Conservation (phyloP, 2,113 vertebrate species). For the Chlorodrepanis virens region DNA sequence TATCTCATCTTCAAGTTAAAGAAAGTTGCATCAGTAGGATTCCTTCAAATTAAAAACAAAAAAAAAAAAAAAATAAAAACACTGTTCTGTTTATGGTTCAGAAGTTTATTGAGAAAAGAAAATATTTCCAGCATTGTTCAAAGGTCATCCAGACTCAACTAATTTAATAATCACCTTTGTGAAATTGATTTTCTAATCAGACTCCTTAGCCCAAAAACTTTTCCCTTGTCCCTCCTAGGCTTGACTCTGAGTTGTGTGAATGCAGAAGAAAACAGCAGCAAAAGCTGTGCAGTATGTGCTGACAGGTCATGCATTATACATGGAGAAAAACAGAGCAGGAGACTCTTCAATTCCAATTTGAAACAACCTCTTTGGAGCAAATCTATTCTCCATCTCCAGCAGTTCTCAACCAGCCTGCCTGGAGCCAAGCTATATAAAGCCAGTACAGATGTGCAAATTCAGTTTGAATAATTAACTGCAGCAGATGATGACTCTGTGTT, state of each 20-base stretch:
- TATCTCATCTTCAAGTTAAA: not conserved
- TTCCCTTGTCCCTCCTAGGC: not conserved
- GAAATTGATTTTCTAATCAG: not conserved
- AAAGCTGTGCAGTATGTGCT: not conserved
- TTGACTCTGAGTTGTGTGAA: not conserved
- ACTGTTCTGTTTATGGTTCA: not conserved
- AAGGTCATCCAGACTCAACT: not conserved
- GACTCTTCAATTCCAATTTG: not conserved
- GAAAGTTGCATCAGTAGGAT: not conserved
- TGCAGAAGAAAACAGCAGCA: not conserved
- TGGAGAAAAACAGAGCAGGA: not conserved
- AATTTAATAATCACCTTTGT: not conserved
- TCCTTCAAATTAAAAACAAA: not conserved
- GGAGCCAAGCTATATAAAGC: not conserved
- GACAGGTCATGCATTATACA: not conserved
- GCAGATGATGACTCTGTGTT: not conserved
- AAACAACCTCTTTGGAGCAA: not conserved
- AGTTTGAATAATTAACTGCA: conserved; percentile 14
- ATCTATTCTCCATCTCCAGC: not conserved
- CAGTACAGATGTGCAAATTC: not conserved
- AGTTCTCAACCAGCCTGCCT: not conserved
- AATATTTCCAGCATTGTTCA: not conserved
- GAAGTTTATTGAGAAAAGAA: not conserved
- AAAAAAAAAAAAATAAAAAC: no score
- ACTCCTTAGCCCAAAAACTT: not conserved